Evolutionary conservation across 2,797 vertebrate species (phyloP).

Genomic region (Sus cebifrons): DNA sequence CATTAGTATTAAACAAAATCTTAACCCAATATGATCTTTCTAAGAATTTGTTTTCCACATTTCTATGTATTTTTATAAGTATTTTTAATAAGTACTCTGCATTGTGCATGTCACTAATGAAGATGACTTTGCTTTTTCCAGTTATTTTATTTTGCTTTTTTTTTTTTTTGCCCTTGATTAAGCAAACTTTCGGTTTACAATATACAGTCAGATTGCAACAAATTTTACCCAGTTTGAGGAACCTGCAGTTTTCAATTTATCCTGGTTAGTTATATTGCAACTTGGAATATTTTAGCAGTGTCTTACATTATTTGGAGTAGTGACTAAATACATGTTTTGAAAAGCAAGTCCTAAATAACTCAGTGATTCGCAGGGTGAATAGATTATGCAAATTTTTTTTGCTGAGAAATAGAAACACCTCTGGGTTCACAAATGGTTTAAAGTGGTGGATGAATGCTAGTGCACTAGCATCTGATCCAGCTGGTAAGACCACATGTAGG

Average conservation of each 20-base stretch:
- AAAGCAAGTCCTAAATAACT: background rate
- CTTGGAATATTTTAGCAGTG: background rate
- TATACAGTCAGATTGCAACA: background rate
- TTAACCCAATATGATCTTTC: background rate
- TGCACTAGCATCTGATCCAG: fast-evolving
- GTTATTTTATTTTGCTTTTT: background rate
- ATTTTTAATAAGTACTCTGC: background rate
- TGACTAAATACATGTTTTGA: background rate
- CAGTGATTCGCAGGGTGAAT: background rate
- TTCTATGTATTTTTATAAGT: background rate
- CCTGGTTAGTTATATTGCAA: background rate
- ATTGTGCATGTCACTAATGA: background rate
- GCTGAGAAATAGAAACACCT: background rate
- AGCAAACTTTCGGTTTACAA: background rate
- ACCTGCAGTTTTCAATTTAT: background rate
- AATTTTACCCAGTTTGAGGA: background rate
- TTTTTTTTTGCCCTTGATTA: background rate
- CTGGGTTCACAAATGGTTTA: background rate
- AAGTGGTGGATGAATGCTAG: background rate
- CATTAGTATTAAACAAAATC: background rate
- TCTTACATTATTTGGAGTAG: background rate
- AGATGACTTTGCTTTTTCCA: background rate
- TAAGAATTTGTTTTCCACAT: background rate
- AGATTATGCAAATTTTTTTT: background rate
- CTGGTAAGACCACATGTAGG: fast-evolving